Evolutionary conservation across 1,140 invertebrate genomes (phyloP).

Genomic region (Nephila pilipes): DNA sequence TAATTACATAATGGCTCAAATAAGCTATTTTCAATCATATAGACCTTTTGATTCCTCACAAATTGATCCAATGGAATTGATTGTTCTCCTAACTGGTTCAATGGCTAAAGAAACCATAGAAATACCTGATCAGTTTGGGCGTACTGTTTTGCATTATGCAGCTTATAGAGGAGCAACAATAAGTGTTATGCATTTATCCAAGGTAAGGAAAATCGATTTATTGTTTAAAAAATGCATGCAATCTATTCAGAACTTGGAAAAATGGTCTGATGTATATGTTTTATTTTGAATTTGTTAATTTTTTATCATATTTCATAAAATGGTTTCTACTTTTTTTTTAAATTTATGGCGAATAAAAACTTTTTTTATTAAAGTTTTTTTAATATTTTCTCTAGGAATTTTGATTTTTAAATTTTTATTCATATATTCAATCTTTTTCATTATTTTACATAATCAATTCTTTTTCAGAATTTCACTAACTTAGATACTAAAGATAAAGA

Average conservation of each 20-base stretch:
- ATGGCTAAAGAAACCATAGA: conserved; percentile 81
- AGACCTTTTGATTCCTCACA: conserved; percentile 68
- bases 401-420: too few species aligned
- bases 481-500: conserved; percentile 81
- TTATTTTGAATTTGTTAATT: too few species aligned
- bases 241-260: too few species aligned
- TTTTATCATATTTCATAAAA: too few species aligned
- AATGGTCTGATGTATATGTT: too few species aligned
- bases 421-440: too few species aligned
- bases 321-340: too few species aligned
- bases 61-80: conserved; percentile 83
- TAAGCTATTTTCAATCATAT: background rate
- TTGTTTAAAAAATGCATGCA: too few species aligned
- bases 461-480: conserved; percentile 80
- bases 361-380: too few species aligned
- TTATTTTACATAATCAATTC: background rate
- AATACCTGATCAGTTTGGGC: conserved; percentile 80
- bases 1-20: background rate
- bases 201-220: background rate
- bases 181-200: conserved; percentile 80
- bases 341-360: too few species aligned
- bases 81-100: conserved; percentile 79
- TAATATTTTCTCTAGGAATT: too few species aligned
- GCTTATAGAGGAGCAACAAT: conserved; percentile 83
- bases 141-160: conserved; percentile 82